Evolutionary conservation across 2,797 vertebrate species (phyloP).

Genomic region (Alauda arvensis): DNA sequence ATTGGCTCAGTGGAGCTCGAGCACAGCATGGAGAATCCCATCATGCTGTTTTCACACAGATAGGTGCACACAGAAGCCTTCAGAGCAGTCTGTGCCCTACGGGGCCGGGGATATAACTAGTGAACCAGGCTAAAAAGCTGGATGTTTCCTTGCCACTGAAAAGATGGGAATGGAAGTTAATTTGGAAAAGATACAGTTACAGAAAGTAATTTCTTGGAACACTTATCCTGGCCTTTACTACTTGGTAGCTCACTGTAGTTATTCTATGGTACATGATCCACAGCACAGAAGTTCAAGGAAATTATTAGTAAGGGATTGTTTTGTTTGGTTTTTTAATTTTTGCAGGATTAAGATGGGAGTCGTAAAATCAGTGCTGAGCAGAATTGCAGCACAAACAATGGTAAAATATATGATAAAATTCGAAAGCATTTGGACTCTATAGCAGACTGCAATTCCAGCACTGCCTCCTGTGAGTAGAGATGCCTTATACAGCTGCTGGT

Average conservation of each 20-base stretch:
- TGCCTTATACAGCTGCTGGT: background rate
- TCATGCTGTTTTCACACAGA: background rate
- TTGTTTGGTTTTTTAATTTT: background rate
- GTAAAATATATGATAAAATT: background rate
- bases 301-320: background rate
- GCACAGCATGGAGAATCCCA: background rate
- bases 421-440: background rate
- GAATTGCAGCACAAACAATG: background rate
- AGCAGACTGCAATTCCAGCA: background rate
- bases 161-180: background rate
- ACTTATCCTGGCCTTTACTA: background rate
- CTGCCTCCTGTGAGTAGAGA: background rate
- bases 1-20: background rate
- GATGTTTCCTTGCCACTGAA: background rate
- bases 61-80: background rate
- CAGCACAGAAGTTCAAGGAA: background rate
- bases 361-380: background rate
- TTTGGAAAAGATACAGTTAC: background rate
- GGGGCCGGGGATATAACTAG: background rate
- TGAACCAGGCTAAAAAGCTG: background rate
- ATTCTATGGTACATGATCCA: background rate
- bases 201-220: background rate
- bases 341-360: background rate
- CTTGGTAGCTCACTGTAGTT: background rate
- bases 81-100: fast-evolving